These are phyloP conservation scores for Pseudococcus viburni DNA, from an alignment of 2,888 invertebrate species.

Conservation along the genomic window DNA sequence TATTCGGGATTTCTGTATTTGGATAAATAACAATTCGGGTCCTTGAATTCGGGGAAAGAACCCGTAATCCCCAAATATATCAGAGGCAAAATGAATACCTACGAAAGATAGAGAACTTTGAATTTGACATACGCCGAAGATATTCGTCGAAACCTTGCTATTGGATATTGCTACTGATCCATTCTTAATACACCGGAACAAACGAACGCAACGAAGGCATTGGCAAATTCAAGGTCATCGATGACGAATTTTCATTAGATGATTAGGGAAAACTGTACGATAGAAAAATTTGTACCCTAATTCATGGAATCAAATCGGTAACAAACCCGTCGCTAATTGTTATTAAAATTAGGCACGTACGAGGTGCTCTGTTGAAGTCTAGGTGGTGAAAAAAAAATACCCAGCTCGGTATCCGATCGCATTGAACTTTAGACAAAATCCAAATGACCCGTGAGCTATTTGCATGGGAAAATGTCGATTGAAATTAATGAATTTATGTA, in stretches of 20 bases:
- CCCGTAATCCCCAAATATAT: too few relatives aligned
- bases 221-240: background rate
- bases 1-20: too few relatives aligned
- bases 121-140: background rate
- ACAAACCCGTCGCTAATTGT: background rate
- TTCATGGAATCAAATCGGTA: background rate
- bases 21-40: too few relatives aligned
- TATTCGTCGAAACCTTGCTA: background rate
- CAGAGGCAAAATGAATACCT: background rate
- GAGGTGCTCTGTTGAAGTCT: background rate
- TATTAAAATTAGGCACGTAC: slow-evolving; percentile 31
- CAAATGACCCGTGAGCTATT: slow-evolving; percentile 22
- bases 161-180: background rate
- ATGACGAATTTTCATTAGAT: background rate
- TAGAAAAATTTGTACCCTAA: background rate
- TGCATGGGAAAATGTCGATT: slow-evolving; percentile 17
- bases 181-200: background rate
- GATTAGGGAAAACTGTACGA: background rate
- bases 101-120: background rate
- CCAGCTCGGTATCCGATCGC: background rate
- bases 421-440: slow-evolving; percentile 26
- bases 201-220: background rate
- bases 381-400: background rate
- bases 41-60: too few relatives aligned
- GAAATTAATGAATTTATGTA: slow-evolving; percentile 46